Base-by-base conservation (phyloP, 2,113 vertebrate genomes). In the Hirundichthys speculiger region DNA sequence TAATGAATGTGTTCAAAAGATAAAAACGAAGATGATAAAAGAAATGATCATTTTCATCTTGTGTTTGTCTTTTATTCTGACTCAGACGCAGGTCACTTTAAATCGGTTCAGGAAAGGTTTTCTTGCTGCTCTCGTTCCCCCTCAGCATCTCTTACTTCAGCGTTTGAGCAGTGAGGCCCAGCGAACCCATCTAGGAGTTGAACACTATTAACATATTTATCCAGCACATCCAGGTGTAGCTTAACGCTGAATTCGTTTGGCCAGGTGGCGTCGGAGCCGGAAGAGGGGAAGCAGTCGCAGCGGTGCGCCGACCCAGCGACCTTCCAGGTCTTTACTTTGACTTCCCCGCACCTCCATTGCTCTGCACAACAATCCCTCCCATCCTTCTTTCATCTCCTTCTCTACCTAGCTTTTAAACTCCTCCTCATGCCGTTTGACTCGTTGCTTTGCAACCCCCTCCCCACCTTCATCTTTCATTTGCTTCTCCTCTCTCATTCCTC, bases 211-310 rank as follows among this genome's bases (percentile, higher is more conserved):
- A 57, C 56, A 15, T 61, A 59, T 66, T 58, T 75, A 68, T 77
- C 79, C 69, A 4, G 51, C 64, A 59, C 11, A 30, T 58, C 22
- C 73, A 83, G 69, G 66, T 75, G 53, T 46, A 15, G 43, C 68
- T 66, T 40, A 43, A 20, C 42, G 14, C 38, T 39, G 52, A 76
- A 58, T 83, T 72, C 21, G 57, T 64, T 70, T 49, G 57, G 55
- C 62, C 54, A 25, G 20, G 62, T 68, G 60, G 40, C 42, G 68
- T 53, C 55, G 0, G 34, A 67, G 38, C 9, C 1, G 43, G 24
- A 67, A 19, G 38, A 42, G 20, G 13, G 49, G 65, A 21, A 34
- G 1, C 5, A 56, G 38, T 73, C 64, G 19, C 68, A 21, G 67
- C 55, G 41, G 39, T 67, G 27, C 18, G 66, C 75, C 54, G 62